Base-by-base conservation (phyloP, 1,140 invertebrate genomes). In the Campoletis sonorensis region DNA sequence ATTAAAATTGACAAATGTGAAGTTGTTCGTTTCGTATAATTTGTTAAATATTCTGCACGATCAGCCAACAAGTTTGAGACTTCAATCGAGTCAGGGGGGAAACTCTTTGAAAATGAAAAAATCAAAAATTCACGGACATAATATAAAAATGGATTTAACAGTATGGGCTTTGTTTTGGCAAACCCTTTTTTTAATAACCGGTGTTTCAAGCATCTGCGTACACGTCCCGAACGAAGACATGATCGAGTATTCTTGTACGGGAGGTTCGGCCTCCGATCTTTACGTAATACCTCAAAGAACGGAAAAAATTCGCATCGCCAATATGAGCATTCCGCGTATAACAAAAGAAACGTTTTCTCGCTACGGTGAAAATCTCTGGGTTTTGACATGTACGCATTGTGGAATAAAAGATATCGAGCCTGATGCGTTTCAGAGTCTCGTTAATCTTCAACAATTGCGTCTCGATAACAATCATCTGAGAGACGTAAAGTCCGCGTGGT, bases 331-430 rank as follows among this genome's bases (percentile, higher is more conserved):
- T 0, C 75, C 82, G 0, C 79, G 81, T 21, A 79, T 92, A 71
- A 88, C 86, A 0, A 54, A 79, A 0, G 40, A 83, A 1, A 85
- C 85, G 0, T 90, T 92, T 26, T 84, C 89, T 0, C 88, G 87
- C 10, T 92, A 91, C 26, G 87, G 87, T 1, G 37, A 68, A 0
- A 88, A 88, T 37, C 85, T 92, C 0, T 86, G 86, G 86, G 88
- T 91, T 0, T 79, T 92, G 0, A 84, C 83, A 0, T 91, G 89
- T 21, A 88, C 90, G 0, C 58, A 91, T 21, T 92, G 91, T 37
- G 82, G 83, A 0, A 89, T 91, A 15, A 67, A 27, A 0, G 85
- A 91, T 0, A 91, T 92, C 54, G 89, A 92, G 4, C 83, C 85
- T 0, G 71, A 85, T 4, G 87, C 90, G 5, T 91, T 92, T 26